phyloP scores from a whole-genome alignment of 2,797 vertebrate species.

The Eremophila alpestris region DNA sequence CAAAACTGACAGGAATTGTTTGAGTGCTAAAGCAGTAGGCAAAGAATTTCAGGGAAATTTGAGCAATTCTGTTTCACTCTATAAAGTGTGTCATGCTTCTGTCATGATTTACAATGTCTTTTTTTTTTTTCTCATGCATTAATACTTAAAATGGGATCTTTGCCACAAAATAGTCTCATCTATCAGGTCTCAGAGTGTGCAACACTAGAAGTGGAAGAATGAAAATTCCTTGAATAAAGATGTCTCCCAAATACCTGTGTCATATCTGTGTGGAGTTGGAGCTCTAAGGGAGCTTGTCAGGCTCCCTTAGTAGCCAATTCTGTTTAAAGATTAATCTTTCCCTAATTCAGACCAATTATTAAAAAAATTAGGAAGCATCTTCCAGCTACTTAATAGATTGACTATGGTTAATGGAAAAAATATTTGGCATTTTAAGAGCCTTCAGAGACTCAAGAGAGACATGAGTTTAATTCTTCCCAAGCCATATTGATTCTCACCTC shows the following conservation, averaged over 20 bases:
- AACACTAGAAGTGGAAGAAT: not conserved
- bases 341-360: not conserved
- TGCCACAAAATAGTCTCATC: not conserved
- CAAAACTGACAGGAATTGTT: not conserved
- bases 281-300: not conserved
- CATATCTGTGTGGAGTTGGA: not conserved
- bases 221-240: not conserved
- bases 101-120: not conserved
- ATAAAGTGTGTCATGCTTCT: not conserved
- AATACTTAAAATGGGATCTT: not conserved
- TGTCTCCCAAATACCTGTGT: not conserved
- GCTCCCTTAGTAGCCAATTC: not conserved
- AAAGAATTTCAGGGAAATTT: not conserved
- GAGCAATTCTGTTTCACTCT: not conserved
- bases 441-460: slow-evolving; percentile 30
- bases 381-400: not conserved
- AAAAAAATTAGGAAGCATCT: not conserved
- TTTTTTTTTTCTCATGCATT: not conserved
- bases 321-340: not conserved
- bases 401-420: not conserved
- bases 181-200: not conserved
- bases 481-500: slow-evolving; percentile 41
- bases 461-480: slow-evolving; percentile 34
- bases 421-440: not conserved
- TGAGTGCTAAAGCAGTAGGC: not conserved